phyloP scores from a whole-genome alignment of 1,140 invertebrate species.

The Frieseomelitta varia region DNA sequence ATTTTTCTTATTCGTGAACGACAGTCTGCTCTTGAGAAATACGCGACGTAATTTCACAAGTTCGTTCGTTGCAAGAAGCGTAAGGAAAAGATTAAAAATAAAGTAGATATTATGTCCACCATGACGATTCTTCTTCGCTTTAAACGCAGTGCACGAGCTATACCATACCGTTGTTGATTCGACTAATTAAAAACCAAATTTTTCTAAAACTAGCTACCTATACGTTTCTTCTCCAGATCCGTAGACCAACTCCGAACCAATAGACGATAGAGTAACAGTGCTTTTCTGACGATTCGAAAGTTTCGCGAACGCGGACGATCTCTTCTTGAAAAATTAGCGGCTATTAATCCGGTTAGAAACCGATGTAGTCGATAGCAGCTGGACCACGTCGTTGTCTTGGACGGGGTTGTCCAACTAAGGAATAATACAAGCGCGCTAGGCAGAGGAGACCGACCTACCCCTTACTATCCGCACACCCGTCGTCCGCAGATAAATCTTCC shows the following conservation, averaged over 20 bases:
- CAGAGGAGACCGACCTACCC: constrained; percentile 73
- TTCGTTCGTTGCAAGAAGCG: too few relatives aligned
- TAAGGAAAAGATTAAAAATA: too few relatives aligned
- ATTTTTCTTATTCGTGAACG: too few relatives aligned
- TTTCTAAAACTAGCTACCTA: background rate
- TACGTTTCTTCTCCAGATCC: rapidly evolving
- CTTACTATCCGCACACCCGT: constrained; percentile 80
- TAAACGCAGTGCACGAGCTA: too few relatives aligned
- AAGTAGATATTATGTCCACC: too few relatives aligned
- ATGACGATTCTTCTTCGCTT: too few relatives aligned
- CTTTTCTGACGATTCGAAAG: background rate
- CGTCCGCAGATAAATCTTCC: constrained; percentile 81
- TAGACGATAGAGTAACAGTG: rapidly evolving
- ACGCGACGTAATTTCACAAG: too few relatives aligned
- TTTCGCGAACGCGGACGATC: background rate
- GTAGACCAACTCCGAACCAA: background rate
- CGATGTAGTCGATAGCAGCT: constrained; percentile 72
- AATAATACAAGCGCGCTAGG: constrained; percentile 78
- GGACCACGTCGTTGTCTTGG: constrained; percentile 73
- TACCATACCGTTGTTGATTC: too few relatives aligned
- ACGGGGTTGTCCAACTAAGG: constrained; percentile 74
- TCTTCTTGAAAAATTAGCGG: constrained; percentile 39
- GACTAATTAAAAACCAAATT: background rate
- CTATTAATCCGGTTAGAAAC: constrained; percentile 57
- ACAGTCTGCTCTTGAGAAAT: too few relatives aligned